Evolutionary conservation across 2,888 invertebrate species (phyloP).

Genomic region (Helobdella robusta): DNA sequence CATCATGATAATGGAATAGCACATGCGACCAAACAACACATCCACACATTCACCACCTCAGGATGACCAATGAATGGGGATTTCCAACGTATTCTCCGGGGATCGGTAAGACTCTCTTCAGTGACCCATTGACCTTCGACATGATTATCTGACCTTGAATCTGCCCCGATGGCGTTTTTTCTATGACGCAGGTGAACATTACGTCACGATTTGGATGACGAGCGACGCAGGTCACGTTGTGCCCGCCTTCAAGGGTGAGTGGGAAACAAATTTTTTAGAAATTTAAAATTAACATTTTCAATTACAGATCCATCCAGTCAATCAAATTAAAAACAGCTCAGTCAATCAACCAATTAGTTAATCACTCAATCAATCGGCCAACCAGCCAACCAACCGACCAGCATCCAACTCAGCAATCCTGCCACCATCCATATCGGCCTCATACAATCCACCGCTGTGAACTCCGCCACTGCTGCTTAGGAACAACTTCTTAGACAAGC

Average conservation of each 20-base stretch:
- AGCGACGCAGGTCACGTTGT: too few relatives aligned
- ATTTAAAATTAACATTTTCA: too few relatives aligned
- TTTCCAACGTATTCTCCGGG: neutral
- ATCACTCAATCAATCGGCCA: too few relatives aligned
- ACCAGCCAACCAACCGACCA: too few relatives aligned
- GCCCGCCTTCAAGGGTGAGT: too few relatives aligned
- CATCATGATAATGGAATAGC: too few relatives aligned
- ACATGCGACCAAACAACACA: neutral
- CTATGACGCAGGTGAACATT: too few relatives aligned
- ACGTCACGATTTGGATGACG: too few relatives aligned
- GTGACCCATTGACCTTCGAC: neutral
- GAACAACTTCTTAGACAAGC: conserved; percentile 68
- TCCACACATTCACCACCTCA: neutral
- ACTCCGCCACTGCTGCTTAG: conserved; percentile 58
- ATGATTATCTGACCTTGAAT: neutral
- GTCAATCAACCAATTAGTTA: too few relatives aligned
- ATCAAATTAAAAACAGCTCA: too few relatives aligned
- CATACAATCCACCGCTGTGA: conserved; percentile 55
- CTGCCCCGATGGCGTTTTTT: neutral
- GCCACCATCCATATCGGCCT: conserved; percentile 64
- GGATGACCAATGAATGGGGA: neutral
- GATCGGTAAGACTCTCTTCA: neutral
- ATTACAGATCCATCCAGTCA: too few relatives aligned
- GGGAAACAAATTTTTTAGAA: too few relatives aligned
- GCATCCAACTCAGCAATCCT: conserved; percentile 53